These are phyloP conservation scores for Alloplasta piceator DNA, from an alignment of 2,888 invertebrate species.

Conservation along the genomic window DNA sequence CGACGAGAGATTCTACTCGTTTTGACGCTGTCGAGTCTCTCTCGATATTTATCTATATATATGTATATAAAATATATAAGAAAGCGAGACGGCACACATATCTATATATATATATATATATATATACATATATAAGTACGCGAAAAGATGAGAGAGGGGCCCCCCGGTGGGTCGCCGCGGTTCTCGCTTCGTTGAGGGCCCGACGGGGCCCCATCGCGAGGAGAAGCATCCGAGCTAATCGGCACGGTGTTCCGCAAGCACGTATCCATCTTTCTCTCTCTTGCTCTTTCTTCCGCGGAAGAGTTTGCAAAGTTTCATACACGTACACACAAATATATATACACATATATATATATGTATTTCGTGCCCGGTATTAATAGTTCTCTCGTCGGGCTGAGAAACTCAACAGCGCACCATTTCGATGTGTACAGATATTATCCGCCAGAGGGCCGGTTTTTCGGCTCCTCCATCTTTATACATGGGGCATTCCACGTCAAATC, in stretches of 20 bases:
- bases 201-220: conserved; percentile 61
- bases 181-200: conserved; percentile 52
- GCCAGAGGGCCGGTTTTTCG: conserved; percentile 39
- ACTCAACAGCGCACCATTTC: conserved; percentile 38
- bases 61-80: neutral
- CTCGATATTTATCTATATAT: neutral
- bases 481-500: too few species aligned
- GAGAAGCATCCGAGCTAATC: conserved; percentile 74
- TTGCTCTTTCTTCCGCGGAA: conserved; percentile 64
- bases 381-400: conserved; percentile 45
- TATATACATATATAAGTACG: conserved; percentile 21
- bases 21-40: too few species aligned
- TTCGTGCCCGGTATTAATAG: conserved; percentile 53
- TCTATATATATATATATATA: too few species aligned
- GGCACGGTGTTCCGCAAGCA: conserved; percentile 74
- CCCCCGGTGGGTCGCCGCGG: conserved; percentile 62
- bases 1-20: too few species aligned
- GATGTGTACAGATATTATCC: conserved; percentile 40
- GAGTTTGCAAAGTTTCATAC: conserved; percentile 38
- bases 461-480: conserved; percentile 31
- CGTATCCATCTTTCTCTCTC: conserved; percentile 69
- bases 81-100: neutral
- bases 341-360: conserved; percentile 34
- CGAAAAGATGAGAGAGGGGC: conserved; percentile 51
- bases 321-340: conserved; percentile 2